Evolutionary conservation across 2,113 vertebrate species (phyloP).

Genomic region (Rhynchomys soricoides): DNA sequence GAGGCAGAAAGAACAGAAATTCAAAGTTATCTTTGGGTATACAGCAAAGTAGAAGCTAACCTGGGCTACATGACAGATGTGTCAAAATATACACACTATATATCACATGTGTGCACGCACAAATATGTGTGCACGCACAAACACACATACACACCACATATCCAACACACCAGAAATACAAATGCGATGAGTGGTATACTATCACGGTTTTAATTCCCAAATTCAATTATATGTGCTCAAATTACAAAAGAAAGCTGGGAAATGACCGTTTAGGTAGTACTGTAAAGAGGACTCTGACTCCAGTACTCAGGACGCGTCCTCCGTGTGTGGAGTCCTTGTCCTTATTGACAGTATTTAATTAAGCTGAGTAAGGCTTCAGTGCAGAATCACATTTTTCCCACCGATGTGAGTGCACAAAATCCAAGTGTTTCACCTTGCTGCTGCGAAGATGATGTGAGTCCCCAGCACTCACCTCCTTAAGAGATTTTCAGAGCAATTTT

Average conservation of each 20-base stretch:
- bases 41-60: neutral
- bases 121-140: neutral
- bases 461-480: neutral
- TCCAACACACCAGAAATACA: constrained; percentile 42
- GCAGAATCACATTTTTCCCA: constrained; percentile 28
- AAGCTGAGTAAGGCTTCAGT: constrained; percentile 29
- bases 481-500: constrained; percentile 37
- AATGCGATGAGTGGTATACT: neutral
- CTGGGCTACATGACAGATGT: neutral
- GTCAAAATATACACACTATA: neutral
- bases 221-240: constrained; percentile 27
- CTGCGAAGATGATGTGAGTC: neutral
- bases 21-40: neutral
- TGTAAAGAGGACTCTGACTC: neutral
- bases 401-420: constrained; percentile 19
- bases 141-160: neutral
- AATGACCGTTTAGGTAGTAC: constrained; percentile 21
- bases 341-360: constrained; percentile 65
- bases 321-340: constrained; percentile 29
- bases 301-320: constrained; percentile 16
- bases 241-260: constrained; percentile 29
- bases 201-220: constrained; percentile 30
- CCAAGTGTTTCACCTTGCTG: constrained; percentile 31
- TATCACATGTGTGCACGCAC: neutral
- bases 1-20: neutral